Evolutionary conservation across 2,888 invertebrate species (phyloP).

Genomic region (Phoenoteleia sp.): DNA sequence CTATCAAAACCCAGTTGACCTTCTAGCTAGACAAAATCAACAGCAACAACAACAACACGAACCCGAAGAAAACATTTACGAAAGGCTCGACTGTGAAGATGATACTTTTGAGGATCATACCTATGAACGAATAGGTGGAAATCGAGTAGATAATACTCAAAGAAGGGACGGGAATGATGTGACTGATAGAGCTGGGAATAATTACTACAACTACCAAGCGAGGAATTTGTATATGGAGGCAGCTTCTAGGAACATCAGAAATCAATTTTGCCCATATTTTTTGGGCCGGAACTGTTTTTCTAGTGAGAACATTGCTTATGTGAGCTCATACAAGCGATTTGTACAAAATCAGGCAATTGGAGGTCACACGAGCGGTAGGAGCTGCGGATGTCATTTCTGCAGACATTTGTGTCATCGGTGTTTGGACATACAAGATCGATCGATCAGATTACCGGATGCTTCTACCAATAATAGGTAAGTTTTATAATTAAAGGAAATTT

Average conservation of each 20-base stretch:
- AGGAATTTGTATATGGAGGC: constrained; percentile 79
- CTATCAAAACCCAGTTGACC: constrained; percentile 83
- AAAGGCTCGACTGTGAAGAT: constrained; percentile 83
- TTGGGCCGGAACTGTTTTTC: constrained; percentile 84
- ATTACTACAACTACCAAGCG: constrained; percentile 78
- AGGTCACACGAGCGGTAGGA: constrained; percentile 78
- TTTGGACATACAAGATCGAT: constrained; percentile 81
- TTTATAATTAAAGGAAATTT: too few relatives aligned
- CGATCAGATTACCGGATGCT: constrained; percentile 61
- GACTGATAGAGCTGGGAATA: constrained; percentile 76
- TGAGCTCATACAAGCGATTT: constrained; percentile 78
- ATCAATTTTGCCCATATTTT: constrained; percentile 80
- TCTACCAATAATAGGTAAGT: constrained; percentile 77
- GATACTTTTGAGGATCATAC: constrained; percentile 79
- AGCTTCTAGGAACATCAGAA: constrained; percentile 75
- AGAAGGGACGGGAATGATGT: constrained; percentile 76
- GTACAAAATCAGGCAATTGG: constrained; percentile 61
- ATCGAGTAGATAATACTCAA: constrained; percentile 76
- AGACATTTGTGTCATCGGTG: constrained; percentile 82
- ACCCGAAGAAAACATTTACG: constrained; percentile 86
- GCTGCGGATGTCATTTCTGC: constrained; percentile 82
- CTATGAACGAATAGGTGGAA: constrained; percentile 82
- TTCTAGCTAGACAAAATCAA: constrained; percentile 59
- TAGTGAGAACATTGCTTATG: constrained; percentile 83
- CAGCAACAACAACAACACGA: constrained; percentile 82